Evolutionary conservation across 2,113 vertebrate genomes (phyloP).

Genomic region (Orycteropus afer): DNA sequence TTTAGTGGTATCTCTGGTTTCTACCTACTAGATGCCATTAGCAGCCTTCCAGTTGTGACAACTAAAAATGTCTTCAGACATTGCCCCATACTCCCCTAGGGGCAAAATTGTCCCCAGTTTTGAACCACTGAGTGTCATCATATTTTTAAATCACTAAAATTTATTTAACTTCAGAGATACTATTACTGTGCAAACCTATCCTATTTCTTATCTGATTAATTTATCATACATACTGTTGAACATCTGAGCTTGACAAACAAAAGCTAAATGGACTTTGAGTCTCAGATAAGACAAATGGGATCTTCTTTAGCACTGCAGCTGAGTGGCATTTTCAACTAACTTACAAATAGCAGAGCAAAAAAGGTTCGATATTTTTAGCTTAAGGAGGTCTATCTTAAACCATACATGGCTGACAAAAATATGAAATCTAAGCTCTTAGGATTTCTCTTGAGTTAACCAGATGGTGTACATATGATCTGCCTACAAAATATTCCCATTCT

Average conservation of each 20-base stretch:
- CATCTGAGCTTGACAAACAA: slow-evolving; percentile 23
- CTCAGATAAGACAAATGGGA: background rate
- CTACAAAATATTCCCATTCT: slow-evolving; percentile 64
- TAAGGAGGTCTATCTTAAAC: slow-evolving; percentile 55
- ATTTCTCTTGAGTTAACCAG: slow-evolving; percentile 68
- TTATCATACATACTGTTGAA: background rate
- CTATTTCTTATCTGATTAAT: slow-evolving; percentile 8
- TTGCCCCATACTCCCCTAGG: background rate
- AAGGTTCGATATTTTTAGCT: slow-evolving; percentile 63
- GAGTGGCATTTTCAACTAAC: slow-evolving; percentile 55
- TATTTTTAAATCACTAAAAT: slow-evolving; percentile 34
- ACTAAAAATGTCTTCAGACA: too few species aligned
- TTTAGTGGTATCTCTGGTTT: slow-evolving; percentile 11
- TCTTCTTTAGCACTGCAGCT: background rate
- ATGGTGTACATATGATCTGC: slow-evolving; percentile 69
- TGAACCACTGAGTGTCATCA: background rate
- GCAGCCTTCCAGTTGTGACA: background rate
- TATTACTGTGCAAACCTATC: background rate
- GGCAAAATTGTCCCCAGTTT: background rate
- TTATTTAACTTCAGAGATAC: slow-evolving; percentile 27
- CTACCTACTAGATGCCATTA: background rate
- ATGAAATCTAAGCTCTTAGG: slow-evolving; percentile 52
- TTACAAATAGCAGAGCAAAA: slow-evolving; percentile 47
- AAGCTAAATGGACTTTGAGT: background rate
- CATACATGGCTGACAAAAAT: slow-evolving; percentile 63